A percentile compares a stretch with the other conserved stretches of the same genome.
Evolutionary conservation across 2,888 invertebrate genomes (phyloP).

Genomic region (Phoronis australis): DNA sequence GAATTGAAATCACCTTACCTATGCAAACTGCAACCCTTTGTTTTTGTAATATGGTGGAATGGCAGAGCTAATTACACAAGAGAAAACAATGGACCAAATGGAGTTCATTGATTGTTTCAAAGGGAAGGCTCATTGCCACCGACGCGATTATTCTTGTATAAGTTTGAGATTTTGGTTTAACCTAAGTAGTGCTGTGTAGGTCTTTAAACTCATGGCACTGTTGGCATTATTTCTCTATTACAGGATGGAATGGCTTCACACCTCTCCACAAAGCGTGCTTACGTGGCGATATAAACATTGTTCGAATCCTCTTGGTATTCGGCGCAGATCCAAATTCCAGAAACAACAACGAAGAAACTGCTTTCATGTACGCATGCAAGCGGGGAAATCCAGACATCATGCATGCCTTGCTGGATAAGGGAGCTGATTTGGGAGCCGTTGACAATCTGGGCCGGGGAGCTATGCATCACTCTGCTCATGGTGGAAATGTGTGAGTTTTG

Average conservation of each 20-base stretch:
- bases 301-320: conserved; percentile 29
- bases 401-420: conserved; percentile 30
- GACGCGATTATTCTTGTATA: no score
- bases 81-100: no score
- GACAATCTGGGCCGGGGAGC: conserved; percentile 35
- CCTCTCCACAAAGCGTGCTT: conserved; percentile 43
- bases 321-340: conserved; percentile 39
- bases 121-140: no score
- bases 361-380: conserved; percentile 45
- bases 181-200: no score
- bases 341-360: conserved; percentile 42
- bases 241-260: conserved; percentile 46
- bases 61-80: no score
- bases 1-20: no score
- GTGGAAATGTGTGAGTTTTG: conserved; percentile 43
- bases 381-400: conserved; percentile 35
- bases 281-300: conserved; percentile 28
- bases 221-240: no score
- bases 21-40: no score
- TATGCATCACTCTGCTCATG: conserved; percentile 42
- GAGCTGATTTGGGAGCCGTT: conserved; percentile 27
- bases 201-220: no score
- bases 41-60: no score
- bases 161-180: no score
- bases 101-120: no score